phyloP scores from a whole-genome alignment of 2,888 invertebrate species.

The Dasypolia templi region DNA sequence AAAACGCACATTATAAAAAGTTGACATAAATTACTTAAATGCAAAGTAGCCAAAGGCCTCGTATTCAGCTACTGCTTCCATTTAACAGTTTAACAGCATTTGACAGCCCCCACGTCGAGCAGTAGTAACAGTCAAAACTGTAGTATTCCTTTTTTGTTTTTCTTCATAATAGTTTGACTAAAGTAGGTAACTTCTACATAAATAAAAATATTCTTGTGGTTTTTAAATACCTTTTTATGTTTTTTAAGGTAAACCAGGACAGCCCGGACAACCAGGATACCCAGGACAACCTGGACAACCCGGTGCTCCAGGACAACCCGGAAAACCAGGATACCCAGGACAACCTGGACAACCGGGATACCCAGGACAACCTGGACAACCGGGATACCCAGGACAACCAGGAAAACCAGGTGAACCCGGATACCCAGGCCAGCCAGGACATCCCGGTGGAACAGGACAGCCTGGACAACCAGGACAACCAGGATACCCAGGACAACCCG shows the following conservation, averaged over 20 bases:
- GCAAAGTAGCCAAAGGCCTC: too few species aligned
- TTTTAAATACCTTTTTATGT: neutral
- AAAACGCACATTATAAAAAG: too few species aligned
- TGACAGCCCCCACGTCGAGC: neutral
- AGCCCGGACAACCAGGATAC: constrained; percentile 60
- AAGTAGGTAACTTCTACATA: neutral
- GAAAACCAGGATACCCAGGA: constrained; percentile 62
- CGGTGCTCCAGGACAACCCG: constrained; percentile 80
- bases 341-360: constrained; percentile 57
- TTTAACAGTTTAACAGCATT: neutral
- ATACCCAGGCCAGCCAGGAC: constrained; percentile 67
- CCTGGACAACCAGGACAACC: neutral
- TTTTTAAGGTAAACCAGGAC: constrained; percentile 40
- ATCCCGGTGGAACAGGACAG: constrained; percentile 42
- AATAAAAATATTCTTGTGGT: neutral
- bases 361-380: neutral
- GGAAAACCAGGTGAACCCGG: neutral
- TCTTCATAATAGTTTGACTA: neutral
- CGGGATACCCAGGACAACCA: too few species aligned
- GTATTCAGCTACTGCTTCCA: neutral
- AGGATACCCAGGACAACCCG: neutral
- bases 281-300: constrained; percentile 49
- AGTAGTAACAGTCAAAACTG: neutral
- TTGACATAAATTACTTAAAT: too few species aligned
- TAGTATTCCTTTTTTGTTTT: neutral